Percentiles rank a stretch among this genome's conserved stretches.
Evolutionary conservation across 2,797 vertebrate species (phyloP).

Genomic region (Avahi laniger): DNA sequence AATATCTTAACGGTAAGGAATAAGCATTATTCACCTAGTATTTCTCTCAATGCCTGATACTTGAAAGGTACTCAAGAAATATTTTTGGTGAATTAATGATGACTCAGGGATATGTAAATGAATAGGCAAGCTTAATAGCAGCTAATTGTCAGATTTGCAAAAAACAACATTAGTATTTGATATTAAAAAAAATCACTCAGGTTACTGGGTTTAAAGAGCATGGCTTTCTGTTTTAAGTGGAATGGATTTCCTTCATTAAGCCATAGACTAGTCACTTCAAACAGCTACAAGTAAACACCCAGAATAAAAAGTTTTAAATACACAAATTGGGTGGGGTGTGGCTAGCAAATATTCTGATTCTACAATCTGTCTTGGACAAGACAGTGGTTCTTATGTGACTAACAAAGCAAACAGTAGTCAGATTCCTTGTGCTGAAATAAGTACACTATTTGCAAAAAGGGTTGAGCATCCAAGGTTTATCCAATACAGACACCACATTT

Average conservation of each 20-base stretch:
- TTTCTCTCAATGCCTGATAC: background rate
- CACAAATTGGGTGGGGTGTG: slow-evolving; percentile 78
- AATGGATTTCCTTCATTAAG: slow-evolving; percentile 64
- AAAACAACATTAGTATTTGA: slow-evolving; percentile 48
- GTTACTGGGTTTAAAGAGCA: background rate
- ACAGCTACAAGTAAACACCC: slow-evolving; percentile 62
- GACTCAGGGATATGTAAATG: background rate
- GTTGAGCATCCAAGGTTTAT: slow-evolving; percentile 62
- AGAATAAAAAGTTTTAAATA: slow-evolving; percentile 81
- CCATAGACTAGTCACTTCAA: slow-evolving; percentile 66
- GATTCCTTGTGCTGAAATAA: slow-evolving; percentile 77
- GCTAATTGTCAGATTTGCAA: background rate
- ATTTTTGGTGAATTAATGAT: slow-evolving; percentile 12
- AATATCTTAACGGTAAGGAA: background rate
- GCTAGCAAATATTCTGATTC: slow-evolving; percentile 79
- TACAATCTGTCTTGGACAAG: slow-evolving; percentile 78
- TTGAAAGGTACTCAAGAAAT: slow-evolving; percentile 25
- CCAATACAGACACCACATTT: slow-evolving; percentile 71
- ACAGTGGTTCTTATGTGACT: slow-evolving; percentile 78
- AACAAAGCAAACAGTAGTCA: slow-evolving; percentile 75
- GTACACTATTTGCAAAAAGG: slow-evolving; percentile 73
- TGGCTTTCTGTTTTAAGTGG: slow-evolving; percentile 44
- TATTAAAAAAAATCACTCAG: slow-evolving; percentile 16
- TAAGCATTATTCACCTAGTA: background rate
- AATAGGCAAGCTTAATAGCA: background rate